Evolutionary conservation across 2,797 vertebrate species (phyloP).

Genomic region (Coendou prehensilis): DNA sequence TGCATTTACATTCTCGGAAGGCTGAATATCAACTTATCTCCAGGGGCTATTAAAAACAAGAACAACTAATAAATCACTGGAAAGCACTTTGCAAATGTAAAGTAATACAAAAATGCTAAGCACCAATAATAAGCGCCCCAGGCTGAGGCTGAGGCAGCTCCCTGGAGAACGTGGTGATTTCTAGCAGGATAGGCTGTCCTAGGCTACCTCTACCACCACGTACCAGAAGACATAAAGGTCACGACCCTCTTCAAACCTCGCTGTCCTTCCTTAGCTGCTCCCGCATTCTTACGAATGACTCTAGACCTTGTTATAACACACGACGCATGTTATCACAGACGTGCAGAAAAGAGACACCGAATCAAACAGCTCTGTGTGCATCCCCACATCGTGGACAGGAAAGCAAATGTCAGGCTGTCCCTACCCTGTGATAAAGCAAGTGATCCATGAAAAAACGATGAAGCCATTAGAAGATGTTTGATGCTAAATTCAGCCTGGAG

Average conservation of each 20-base stretch:
- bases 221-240: not conserved
- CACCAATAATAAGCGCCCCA: conserved; percentile 70
- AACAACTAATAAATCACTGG: conserved; percentile 82
- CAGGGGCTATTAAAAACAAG: conserved; percentile 83
- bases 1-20: conserved; percentile 80
- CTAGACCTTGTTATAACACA: not conserved
- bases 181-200: not conserved
- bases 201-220: not conserved
- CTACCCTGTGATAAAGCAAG: conserved; percentile 47
- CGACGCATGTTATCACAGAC: not conserved
- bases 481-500: conserved; percentile 44
- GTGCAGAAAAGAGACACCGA: not conserved
- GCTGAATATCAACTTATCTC: conserved; percentile 79
- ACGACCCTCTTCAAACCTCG: not conserved
- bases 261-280: not conserved
- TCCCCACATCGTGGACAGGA: not conserved
- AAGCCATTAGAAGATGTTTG: conserved; percentile 34
- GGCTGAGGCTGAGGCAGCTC: conserved; percentile 61
- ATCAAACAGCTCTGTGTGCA: not conserved
- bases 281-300: not conserved
- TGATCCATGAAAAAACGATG: conserved; percentile 67
- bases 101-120: conserved; percentile 84
- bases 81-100: conserved; percentile 83
- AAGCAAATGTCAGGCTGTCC: conserved; percentile 70
- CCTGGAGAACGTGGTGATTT: conserved; percentile 51